These are phyloP conservation scores for Probaryconus sp. DNA, from an alignment of 1,140 invertebrate species.

Conservation along the genomic window DNA sequence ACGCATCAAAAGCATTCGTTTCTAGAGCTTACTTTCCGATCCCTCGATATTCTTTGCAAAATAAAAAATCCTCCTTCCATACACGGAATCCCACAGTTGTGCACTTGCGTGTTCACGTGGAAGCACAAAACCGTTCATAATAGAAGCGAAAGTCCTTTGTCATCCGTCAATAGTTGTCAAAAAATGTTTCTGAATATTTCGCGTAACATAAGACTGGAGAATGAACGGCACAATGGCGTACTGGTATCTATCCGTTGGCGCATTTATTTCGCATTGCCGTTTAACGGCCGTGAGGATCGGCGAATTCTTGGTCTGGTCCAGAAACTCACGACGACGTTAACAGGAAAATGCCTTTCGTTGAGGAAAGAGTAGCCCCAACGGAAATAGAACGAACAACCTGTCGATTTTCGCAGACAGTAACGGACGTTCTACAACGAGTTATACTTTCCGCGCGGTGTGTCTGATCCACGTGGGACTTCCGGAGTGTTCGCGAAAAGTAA, in stretches of 20 bases:
- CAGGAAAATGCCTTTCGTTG: slow-evolving; percentile 29
- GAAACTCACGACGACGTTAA: too few relatives aligned
- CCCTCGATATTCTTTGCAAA: slow-evolving; percentile 21
- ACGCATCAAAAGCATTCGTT: slow-evolving; percentile 1
- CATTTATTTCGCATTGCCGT: slow-evolving; percentile 31
- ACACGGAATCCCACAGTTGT: slow-evolving; percentile 16
- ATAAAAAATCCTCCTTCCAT: slow-evolving; percentile 23
- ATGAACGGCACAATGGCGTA: slow-evolving; percentile 33
- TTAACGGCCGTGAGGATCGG: slow-evolving; percentile 18
- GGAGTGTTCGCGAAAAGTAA: slow-evolving; percentile 48
- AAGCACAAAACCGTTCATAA: slow-evolving; percentile 33
- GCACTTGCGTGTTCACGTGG: slow-evolving; percentile 33
- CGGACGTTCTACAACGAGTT: slow-evolving; percentile 72
- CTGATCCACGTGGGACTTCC: slow-evolving; percentile 69
- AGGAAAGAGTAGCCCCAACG: slow-evolving; percentile 34
- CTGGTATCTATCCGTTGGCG: too few relatives aligned
- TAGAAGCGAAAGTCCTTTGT: slow-evolving; percentile 32
- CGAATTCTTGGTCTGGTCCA: slow-evolving; percentile 29
- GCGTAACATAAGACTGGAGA: slow-evolving; percentile 3
- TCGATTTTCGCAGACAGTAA: slow-evolving; percentile 67
- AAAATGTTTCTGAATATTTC: slow-evolving; percentile 44
- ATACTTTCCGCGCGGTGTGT: slow-evolving; percentile 67
- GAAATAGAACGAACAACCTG: slow-evolving; percentile 59
- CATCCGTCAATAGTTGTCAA: slow-evolving; percentile 42
- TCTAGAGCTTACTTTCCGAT: background rate